Base-by-base conservation (phyloP, 2,797 vertebrate species). In the Sebastes minor region DNA sequence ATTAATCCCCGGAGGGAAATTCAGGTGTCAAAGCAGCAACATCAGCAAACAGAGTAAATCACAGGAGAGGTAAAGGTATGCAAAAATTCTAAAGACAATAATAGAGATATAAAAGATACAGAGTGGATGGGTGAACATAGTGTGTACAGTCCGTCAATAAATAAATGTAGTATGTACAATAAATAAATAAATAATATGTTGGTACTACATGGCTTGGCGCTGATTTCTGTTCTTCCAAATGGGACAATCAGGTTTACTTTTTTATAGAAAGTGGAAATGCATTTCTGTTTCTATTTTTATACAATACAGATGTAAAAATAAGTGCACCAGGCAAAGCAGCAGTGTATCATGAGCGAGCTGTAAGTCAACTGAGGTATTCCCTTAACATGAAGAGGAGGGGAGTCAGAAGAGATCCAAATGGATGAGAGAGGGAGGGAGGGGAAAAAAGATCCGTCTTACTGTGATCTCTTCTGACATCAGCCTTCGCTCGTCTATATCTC, bases 381-480 rank as follows among this genome's bases (percentile, higher is more conserved):
- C 84, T 79, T 74, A 66, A 76, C 78, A 78, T 73, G 74, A 83
- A 66, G 72, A 76, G 76, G 73, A 82, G 77, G 52, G 32, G 60
- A 78, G 82, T 81, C 74, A 82, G 85, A 80, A 62, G 76, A 63
- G 74, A 88, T 80, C 78, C 71, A 65, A 72, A 74, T 30, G 78
- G 81, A 75, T 38, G 71, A 25, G 77, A 60, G 59, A 72, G 30
- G 42, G 72, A 49, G 52, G 52, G 62, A 4, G 20, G 4, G 18
- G 61, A 64, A 75, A 4, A 53, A 55, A 73, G 74, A 91, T 85
- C 74, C 25, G 42, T 82, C 81, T 84, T 42, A 25, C 84, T 81
- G 81, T 91, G 88, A 95, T 94, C 89, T 91, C 75, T 86, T 88
- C 77, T 90, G 92, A 93, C 93, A 94, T 88, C 86, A 89, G 92